phyloP scores from a whole-genome alignment of 2,113 vertebrate species.

The Oryzias melastigma region DNA sequence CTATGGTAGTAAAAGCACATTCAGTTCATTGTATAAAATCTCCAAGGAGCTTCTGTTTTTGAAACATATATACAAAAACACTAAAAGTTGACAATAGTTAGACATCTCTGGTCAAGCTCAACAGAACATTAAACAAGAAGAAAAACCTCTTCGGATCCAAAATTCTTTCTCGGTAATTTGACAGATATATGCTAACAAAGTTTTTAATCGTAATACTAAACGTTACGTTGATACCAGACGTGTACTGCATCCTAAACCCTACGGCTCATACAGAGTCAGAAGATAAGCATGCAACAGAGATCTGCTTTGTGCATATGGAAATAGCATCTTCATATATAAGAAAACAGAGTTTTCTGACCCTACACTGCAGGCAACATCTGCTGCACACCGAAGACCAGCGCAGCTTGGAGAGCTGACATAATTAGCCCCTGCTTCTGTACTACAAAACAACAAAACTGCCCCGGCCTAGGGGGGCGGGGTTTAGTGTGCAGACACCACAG shows the following conservation, averaged over 20 bases:
- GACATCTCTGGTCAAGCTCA: constrained; percentile 49
- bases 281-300: constrained; percentile 70
- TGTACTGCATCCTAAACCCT: constrained; percentile 66
- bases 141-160: constrained; percentile 23
- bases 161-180: constrained; percentile 40
- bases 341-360: constrained; percentile 49
- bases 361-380: constrained; percentile 14
- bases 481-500: constrained; percentile 19
- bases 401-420: constrained; percentile 14
- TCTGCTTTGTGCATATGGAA: constrained; percentile 70
- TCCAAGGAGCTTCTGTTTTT: constrained; percentile 57
- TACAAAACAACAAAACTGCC: constrained; percentile 46
- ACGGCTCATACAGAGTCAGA: constrained; percentile 64
- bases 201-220: constrained; percentile 66
- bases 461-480: constrained; percentile 15
- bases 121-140: constrained; percentile 52
- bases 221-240: constrained; percentile 65
- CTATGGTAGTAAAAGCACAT: constrained; percentile 79
- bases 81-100: constrained; percentile 30
- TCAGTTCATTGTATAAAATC: constrained; percentile 79
- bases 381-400: constrained; percentile 16
- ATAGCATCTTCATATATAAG: constrained; percentile 49
- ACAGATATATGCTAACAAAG: constrained; percentile 63
- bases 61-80: constrained; percentile 70
- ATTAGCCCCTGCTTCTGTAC: constrained; percentile 28